Evolutionary conservation across 2,113 vertebrate genomes (phyloP).

Genomic region (Prunella fulvescens): DNA sequence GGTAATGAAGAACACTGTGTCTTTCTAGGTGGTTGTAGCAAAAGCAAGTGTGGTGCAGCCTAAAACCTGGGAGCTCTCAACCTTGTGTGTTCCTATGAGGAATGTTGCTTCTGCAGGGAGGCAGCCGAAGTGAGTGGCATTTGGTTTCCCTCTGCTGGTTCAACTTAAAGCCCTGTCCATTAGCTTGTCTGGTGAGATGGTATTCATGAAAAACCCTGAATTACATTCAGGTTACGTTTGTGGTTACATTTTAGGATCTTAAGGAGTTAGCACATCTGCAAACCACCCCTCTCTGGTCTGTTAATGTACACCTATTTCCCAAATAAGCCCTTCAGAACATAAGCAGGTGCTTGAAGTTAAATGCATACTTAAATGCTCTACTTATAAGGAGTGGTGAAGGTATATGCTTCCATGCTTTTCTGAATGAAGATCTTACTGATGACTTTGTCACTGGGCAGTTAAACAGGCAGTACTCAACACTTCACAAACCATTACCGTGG

Average conservation of each 20-base stretch:
- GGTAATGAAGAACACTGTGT: fast-evolving
- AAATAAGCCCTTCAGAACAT: not conserved
- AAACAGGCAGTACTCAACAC: not conserved
- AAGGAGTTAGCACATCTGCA: not conserved
- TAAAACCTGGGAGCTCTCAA: not conserved
- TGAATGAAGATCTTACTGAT: not conserved
- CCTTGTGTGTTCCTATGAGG: fast-evolving
- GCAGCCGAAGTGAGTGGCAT: not conserved
- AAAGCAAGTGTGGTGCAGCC: not conserved
- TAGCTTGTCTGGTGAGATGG: not conserved
- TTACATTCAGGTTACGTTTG: not conserved
- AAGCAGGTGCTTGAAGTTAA: not conserved
- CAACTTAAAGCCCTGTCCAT: not conserved
- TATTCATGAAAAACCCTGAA: not conserved
- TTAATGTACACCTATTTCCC: not conserved
- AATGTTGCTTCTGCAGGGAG: not conserved
- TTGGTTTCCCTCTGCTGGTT: conserved; percentile 21
- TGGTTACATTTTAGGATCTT: not conserved
- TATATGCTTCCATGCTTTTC: not conserved
- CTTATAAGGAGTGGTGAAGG: not conserved
- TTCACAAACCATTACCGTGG: not conserved
- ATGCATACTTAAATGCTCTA: not conserved
- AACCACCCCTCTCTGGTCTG: not conserved
- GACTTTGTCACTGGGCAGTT: not conserved
- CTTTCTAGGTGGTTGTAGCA: not conserved